phyloP scores from a whole-genome alignment of 2,797 vertebrate genomes.

The Oceanodroma leucorhoa region DNA sequence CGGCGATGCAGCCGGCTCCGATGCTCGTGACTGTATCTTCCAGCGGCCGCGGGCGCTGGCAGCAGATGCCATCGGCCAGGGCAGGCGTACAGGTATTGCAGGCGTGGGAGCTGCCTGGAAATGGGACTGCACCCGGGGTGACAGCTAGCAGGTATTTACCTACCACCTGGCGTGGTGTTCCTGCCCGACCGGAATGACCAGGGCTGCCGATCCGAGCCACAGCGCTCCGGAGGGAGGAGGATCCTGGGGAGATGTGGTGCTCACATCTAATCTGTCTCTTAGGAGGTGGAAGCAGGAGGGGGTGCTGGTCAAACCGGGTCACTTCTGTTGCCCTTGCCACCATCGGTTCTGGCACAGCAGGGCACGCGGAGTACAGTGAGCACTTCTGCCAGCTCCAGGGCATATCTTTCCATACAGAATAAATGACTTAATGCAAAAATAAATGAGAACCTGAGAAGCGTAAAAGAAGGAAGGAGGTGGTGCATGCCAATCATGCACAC shows the following conservation, averaged over 20 bases:
- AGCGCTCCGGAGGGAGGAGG: rapidly evolving
- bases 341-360: rapidly evolving
- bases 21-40: rapidly evolving
- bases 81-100: neutral
- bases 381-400: neutral
- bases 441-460: neutral
- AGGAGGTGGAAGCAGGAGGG: neutral
- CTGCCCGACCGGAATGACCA: neutral
- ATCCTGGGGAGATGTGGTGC: neutral
- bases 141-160: neutral
- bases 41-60: rapidly evolving
- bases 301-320: neutral
- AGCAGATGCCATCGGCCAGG: neutral
- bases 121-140: neutral
- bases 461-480: neutral
- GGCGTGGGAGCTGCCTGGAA: neutral
- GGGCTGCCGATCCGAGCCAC: rapidly evolving
- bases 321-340: rapidly evolving
- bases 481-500: rapidly evolving
- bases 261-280: rapidly evolving
- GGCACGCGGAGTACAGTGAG: neutral
- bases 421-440: neutral
- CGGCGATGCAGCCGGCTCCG: rapidly evolving
- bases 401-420: neutral
- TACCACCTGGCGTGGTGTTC: rapidly evolving